Evolutionary conservation across 2,888 invertebrate species (phyloP), one percentile per base, ranked within the genome.

Genomic region (Nephrotoma guestfalica): DNA sequence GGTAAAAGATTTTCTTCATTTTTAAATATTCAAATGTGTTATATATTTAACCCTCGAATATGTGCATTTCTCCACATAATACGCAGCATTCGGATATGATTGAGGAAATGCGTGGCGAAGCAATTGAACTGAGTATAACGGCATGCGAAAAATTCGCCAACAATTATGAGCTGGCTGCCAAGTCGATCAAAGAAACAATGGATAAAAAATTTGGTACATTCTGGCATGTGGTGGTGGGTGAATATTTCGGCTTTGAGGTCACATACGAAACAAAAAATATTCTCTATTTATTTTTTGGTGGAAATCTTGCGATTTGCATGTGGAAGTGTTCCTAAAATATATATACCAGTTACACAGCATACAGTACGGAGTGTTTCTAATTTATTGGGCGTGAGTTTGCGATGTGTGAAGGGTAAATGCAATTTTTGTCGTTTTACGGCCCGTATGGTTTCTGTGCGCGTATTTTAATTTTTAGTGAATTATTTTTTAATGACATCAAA

Each of bases 181-280:
- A 94, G 89, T 95, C 96, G 94, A 97, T 99, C 87, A 99, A 99
- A 92, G 98, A 99, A 89, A 94, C 95, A 85, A 95, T 99, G 96
- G 99, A 99, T 92, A 98, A 97, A 92, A 97, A 97, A 91, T 98
- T 97, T 91, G 98, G 98, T 3, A 95, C 97, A 0, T 96, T 97
- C 87, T 98, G 98, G 94, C 97, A 98, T 92, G 97, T 96, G n/a
- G 96, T 98, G 0, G 96, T 99, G 4, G 99, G 99, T 6, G 98
- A 99, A 93, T 97, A 97, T 87, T 98, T 95, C 92, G 98, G 98
- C 85, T 97, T 97, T 91, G 97, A 97, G 91, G 94, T 98, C 87
- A 97, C 97, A 1, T 97, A 97, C 91, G 97, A 98, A 92, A 95
- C 96, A 87, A 96, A 96, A 90, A 96, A 96, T 88, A 93, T 97